Evolutionary conservation across 2,113 vertebrate species (phyloP), one percentile per base, ranked within the genome.

Genomic region (Nothobranchius kuhntae): DNA sequence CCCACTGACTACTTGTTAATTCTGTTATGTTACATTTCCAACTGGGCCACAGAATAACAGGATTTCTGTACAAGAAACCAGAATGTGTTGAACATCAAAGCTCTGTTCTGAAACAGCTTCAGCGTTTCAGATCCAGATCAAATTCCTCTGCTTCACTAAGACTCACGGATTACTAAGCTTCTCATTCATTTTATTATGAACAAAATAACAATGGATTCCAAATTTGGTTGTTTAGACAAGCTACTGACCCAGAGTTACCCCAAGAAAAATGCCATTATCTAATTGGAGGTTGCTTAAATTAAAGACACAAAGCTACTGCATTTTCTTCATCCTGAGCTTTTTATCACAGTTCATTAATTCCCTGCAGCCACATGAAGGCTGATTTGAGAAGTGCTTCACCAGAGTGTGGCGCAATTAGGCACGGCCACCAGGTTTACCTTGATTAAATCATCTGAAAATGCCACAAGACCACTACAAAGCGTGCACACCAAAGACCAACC

Each of bases 1-100:
- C 77, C 74, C 53, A 9, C 55, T 26, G 42, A 77, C 51, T 66
- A 44, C 52, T 40, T 65, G 50, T 45, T 71, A 85, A 84, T 84
- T 69, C 77, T 67, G 63, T 80, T 73, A 68, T 53, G 13, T 26
- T 70, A 61, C 26, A 1, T 3, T 45, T 45, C 44, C 17, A 62
- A 77, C 53, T 36, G n/a, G n/a, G 35, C 52, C 61, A 17, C 38
- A 26, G 24, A 57, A 35, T 48, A 40, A 64, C 38, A 35, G 21
- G 35, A 17, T 70, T 46, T 54, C 24, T 6, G 7, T 17, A 48
- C 47, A 48, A n/a, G 47, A 48, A n/a, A 48, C 36, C 54, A 56
- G n/a, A 36, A n/a, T 36, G 13, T 40, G 38, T 40, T 9, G 38
- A 8, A 40, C 6, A 40, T 7, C 6, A 40, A 40, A 40, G 38